Evolutionary conservation across 2,797 vertebrate genomes (phyloP).

Genomic region (Varecia variegata): DNA sequence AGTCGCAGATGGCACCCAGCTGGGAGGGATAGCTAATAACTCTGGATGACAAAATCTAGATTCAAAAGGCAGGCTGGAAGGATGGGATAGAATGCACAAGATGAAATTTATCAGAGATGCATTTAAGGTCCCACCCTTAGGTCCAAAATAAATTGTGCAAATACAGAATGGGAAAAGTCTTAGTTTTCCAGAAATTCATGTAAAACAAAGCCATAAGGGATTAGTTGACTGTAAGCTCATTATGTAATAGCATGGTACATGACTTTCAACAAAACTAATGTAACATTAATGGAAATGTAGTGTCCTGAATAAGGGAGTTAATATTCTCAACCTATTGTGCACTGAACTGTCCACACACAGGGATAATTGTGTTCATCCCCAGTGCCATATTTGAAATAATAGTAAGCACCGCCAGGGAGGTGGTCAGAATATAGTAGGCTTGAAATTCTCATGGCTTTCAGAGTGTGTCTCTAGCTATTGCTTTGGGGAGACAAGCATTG

Average conservation of each 20-base stretch:
- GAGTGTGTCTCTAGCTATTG: background rate
- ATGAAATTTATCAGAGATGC: slow-evolving; percentile 31
- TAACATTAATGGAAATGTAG: slow-evolving; percentile 61
- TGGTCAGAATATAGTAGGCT: background rate
- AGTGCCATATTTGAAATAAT: background rate
- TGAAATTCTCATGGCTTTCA: background rate
- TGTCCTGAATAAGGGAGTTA: slow-evolving; percentile 61
- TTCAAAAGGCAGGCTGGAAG: slow-evolving; percentile 57
- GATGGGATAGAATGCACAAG: background rate
- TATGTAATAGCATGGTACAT: slow-evolving; percentile 62
- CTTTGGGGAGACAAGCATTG: background rate
- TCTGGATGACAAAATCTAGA: slow-evolving; percentile 47
- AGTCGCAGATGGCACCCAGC: slow-evolving; percentile 47
- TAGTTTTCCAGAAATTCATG: slow-evolving; percentile 55
- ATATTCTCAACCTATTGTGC: slow-evolving; percentile 49
- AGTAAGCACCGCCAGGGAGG: background rate
- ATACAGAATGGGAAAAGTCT: background rate
- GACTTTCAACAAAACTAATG: slow-evolving; percentile 67
- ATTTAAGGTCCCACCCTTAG: slow-evolving; percentile 1
- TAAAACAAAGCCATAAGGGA: slow-evolving; percentile 59
- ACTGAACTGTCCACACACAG: slow-evolving; percentile 24
- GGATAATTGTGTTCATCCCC: slow-evolving; percentile 16
- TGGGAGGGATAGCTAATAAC: slow-evolving; percentile 47
- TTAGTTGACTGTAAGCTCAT: slow-evolving; percentile 60
- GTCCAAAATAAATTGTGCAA: slow-evolving; percentile 41